Evolutionary conservation across 37 sponge, comb jelly and placozoan genomes (phyloP), one percentile per base, ranked within the genome.

Genomic region (Beroe ovata): DNA sequence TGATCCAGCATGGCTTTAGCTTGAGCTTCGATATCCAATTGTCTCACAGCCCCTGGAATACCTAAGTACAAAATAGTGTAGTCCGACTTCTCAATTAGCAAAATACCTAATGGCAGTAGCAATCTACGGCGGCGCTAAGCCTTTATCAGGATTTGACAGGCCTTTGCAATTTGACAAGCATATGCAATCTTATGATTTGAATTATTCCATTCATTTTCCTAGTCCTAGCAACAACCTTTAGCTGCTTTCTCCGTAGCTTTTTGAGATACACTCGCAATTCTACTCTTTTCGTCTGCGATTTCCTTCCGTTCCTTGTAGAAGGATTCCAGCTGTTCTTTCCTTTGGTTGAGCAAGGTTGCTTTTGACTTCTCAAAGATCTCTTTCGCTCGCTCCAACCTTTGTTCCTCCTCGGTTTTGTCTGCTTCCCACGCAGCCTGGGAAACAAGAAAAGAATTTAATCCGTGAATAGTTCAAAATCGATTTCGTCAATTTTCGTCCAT

Each of bases 341-440:
- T 42, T 77, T 77, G 54, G 23, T 23, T 33, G 25, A 77, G 42
- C 19, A 77, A 25, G 22, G 84, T 21, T 21, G 8, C 38, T 29
- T 42, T 77, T 1, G 42, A 42, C 41, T 35, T 38, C 54, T 77
- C 84, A 21, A 77, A 77, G 8, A 32, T 30, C 2, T 77, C 84
- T 23, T 35, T 33, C 1, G 28, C 84, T 25, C 33, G 35, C 47
- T 77, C 84, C 47, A 77, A 41, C 38, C 41, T 77, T 35, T 35
- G 25, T 36, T 77, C 84, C 38, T 77, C 84, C 23, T 77, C 84
- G 2, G 28, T 23, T 42, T 77, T 77, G 84, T 77, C 84, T 11
- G 84, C 84, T 77, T 39, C 84, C 84, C 84, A 77, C 1, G 84
- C 35, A 21, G 84, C 84, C 84, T 66, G 69, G 34, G 23, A 18